A percentile compares a stretch with the other conserved stretches of the same genome.
Evolutionary conservation across 2,113 vertebrate genomes (phyloP).

Genomic region (Porphyrio hochstetteri): DNA sequence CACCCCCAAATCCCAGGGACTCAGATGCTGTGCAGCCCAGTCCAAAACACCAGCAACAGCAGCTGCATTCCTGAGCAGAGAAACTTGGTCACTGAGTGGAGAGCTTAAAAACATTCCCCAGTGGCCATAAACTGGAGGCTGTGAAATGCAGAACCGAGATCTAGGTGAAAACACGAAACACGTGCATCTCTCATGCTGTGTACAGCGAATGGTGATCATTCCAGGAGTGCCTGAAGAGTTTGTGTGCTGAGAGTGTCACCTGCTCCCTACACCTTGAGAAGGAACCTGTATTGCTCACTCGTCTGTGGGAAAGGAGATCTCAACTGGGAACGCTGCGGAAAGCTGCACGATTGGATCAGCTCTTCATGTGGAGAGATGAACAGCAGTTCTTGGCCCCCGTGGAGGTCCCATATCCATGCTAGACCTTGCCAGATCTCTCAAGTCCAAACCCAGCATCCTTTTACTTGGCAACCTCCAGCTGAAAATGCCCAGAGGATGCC

Average conservation of each 20-base stretch:
- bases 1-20: neutral
- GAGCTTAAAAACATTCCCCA: neutral
- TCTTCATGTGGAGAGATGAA: neutral
- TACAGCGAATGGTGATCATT: neutral
- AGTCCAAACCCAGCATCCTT: neutral
- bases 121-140: neutral
- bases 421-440: neutral
- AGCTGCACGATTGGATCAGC: neutral
- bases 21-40: neutral
- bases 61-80: neutral
- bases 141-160: rapidly evolving
- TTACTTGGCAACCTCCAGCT: neutral
- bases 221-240: neutral
- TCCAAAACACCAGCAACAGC: neutral
- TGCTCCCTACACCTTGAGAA: neutral
- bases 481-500: neutral
- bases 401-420: neutral
- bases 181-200: neutral
- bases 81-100: neutral
- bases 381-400: neutral
- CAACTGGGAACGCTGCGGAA: neutral
- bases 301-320: neutral
- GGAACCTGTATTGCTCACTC: neutral
- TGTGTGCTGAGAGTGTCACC: neutral
- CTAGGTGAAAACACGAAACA: neutral